Base-by-base conservation (phyloP, 2,888 invertebrate genomes). In the Torymus aiolomorphi region DNA sequence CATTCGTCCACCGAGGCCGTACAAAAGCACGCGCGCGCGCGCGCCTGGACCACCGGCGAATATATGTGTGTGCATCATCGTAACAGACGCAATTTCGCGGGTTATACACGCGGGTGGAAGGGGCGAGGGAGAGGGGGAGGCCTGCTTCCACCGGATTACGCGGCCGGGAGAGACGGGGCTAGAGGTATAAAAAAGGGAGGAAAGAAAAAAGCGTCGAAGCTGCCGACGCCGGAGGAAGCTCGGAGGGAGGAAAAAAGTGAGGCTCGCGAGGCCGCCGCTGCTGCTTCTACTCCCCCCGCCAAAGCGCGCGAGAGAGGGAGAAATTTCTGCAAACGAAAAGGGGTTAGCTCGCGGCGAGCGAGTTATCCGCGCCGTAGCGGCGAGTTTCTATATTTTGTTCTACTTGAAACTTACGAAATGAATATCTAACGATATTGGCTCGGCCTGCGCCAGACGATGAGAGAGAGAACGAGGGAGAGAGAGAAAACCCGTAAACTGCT, bases 371-470 rank as follows among this genome's bases (percentile, higher is more conserved):
- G 42, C 42, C 42, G 42, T 42, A 42, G 42, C 42, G 82, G 76
- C 79, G 83, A 86, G 86, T 87, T 87, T 87, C 86, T 88, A 88
- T 88, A 88, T 89, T 88, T 89, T 88, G 86, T 88, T 88, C 88
- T 88, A 89, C 88, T 90, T 87, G 85, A 89, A 90, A 89, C 88
- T 90, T 89, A 88, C 87, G 87, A 87, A 89, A 89, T 88, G 88
- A 89, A 88, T 89, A 88, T 89, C 89, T 89, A 88, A 89, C 86
- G 88, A 89, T 89, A 89, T 89, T 88, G 88, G 87, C 85, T 87
- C 83, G 84, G 42, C 81, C 83, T 80, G 84, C 13, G 49, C 49
- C 42, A 49, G 82, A 77, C 82, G 83, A 78, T 82, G 67, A 42
- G 42, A 8, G 42, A 42, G 8, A 8, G 42, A 42, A 5, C 3